Evolutionary conservation across 2,113 vertebrate species (phyloP), one percentile per base, ranked within the genome.

Genomic region (Amblyopsis rosae): DNA sequence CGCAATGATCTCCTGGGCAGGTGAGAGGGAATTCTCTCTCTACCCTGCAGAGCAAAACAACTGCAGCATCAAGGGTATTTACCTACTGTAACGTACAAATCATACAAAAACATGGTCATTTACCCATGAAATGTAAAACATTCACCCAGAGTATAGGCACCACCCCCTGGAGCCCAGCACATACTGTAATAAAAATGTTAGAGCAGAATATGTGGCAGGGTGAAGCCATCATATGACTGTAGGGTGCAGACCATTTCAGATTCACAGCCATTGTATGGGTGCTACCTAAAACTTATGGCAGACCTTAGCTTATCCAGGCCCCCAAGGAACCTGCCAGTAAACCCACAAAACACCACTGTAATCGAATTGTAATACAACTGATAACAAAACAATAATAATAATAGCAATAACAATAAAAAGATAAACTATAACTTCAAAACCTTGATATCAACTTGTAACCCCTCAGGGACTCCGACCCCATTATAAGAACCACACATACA

Each of bases 21-120:
- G 75, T 82, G 85, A 86, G 51, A 76, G 50, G 67, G 69, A 76
- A 75, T 72, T 73, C 47, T 75, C 70, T 76, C 67, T 75, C 75
- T 76, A 33, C 41, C 49, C 12, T 53, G 64, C 50, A 59, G 32
- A 70, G 45, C 60, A 16, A 62, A 82, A 76, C 57, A 26, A 72
- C 69, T 65, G 19, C 9, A 56, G 53, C 9, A 55, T 12, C 8
- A 10, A 33, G 13, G 4, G 12, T 16, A 16, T 17, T 45, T 17
- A 4, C 15, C 16, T 63, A 26, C 26, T 26, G 26, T 2, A 73
- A 69, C 56, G 35, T 53, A 48, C 48, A 32, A 49, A 81, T 75
- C 76, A 74, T 2, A 72, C 41, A 54, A 58, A 46, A 63, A 46
- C 54, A 41, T 57, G 33, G 67, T 17, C 47, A 49, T 70, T 75